Conservation (phyloP, 2,113 vertebrate species). For the Pseudorasbora parva region DNA sequence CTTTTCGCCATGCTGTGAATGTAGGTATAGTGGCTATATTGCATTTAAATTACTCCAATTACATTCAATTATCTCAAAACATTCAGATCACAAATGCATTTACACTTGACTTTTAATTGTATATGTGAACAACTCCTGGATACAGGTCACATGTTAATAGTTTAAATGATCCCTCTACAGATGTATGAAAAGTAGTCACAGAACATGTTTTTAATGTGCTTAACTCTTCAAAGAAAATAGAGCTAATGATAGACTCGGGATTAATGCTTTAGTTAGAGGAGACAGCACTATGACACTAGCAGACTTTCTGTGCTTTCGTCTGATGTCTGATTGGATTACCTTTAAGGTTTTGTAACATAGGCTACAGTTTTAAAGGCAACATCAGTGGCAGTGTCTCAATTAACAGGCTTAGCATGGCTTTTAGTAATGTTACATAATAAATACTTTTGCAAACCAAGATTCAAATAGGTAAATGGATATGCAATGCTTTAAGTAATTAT, state of each 20-base stretch:
- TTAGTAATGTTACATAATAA: slow-evolving; percentile 57
- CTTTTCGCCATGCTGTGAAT: too few relatives aligned
- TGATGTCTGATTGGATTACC: background rate
- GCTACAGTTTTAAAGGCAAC: background rate
- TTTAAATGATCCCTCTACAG: too few relatives aligned
- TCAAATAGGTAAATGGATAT: background rate
- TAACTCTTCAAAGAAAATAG: background rate
- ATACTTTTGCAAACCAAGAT: background rate
- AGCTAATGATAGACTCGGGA: background rate
- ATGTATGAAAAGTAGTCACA: background rate
- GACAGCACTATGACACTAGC: background rate
- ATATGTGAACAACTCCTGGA: too few relatives aligned
- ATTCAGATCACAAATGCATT: too few relatives aligned
- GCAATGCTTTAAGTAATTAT: background rate
- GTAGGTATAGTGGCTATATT: too few relatives aligned
- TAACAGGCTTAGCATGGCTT: slow-evolving; percentile 44
- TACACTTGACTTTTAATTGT: too few relatives aligned
- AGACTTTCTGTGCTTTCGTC: background rate
- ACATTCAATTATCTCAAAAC: too few relatives aligned
- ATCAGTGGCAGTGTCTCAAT: background rate
- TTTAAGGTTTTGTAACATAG: background rate
- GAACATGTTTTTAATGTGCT: background rate
- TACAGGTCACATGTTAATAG: too few relatives aligned
- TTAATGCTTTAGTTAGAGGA: background rate
- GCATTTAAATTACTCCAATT: too few relatives aligned